Evolutionary conservation across 2,113 vertebrate genomes (phyloP).

Genomic region (Henicopernis longicauda): DNA sequence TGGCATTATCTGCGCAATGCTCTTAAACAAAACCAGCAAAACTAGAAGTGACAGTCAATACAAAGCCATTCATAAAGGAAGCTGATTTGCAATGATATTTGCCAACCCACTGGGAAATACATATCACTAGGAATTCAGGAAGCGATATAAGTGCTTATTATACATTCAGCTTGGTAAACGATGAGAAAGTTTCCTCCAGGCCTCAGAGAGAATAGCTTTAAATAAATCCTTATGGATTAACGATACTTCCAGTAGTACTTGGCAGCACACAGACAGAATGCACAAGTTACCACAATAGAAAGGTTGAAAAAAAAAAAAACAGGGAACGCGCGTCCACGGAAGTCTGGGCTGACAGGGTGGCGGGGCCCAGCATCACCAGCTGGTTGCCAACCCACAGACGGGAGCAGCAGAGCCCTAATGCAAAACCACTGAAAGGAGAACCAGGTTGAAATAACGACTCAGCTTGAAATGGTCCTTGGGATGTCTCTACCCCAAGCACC

Average conservation of each 20-base stretch:
- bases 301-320: neutral
- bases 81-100: neutral
- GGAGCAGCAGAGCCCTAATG: neutral
- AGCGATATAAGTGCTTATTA: slow-evolving; percentile 7
- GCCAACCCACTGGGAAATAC: neutral
- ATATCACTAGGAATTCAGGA: neutral
- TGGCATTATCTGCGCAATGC: neutral
- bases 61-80: neutral
- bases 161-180: neutral
- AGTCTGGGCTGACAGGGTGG: neutral
- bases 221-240: slow-evolving; percentile 5
- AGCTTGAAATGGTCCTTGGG: neutral
- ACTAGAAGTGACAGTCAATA: neutral
- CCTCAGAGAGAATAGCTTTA: neutral
- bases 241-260: neutral
- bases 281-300: neutral
- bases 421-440: neutral
- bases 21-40: slow-evolving; percentile 3
- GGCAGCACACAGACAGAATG: neutral
- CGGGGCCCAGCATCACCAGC: neutral
- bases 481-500: neutral
- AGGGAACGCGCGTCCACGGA: neutral
- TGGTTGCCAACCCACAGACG: neutral
- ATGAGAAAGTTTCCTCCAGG: neutral
- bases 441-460: neutral